Base-by-base conservation (phyloP, 2,888 invertebrate genomes). In the Saturnia pavonia region DNA sequence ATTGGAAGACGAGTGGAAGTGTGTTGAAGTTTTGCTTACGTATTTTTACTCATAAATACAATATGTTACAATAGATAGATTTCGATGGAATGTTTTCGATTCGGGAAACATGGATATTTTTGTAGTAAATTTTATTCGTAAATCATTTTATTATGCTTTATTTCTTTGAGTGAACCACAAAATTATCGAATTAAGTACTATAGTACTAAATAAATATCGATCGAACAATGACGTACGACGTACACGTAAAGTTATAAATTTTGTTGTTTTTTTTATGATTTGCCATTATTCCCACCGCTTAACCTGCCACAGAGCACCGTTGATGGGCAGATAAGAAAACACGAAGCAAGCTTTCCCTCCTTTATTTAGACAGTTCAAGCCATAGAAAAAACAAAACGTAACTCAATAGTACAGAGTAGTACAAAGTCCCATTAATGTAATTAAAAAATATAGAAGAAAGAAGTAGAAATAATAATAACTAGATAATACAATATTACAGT, bases 301-400 rank as follows among this genome's bases (percentile, higher is more conserved):
- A 73, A 73, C 79, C 79, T 74, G 75, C 77, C 85, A 83, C 84
- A 76, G 72, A 85, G 87, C 90, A 91, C 89, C 74, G 73, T 82
- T 74, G 74, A 75, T 78, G 34, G 68, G 74, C 78, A 79, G 75
- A 77, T 70, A 74, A 67, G n/a, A 75, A 76, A 78, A 76, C 73
- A 76, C 73, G 71, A 72, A 82, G 79, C 85, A 83, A 85, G 86
- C 86, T 86, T 87, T 43, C 14, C 74, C 72, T 22, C 76, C 75
- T 77, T 75, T 75, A 40, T 76, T 74, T 76, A 74, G 73, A 73
- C 71, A 72, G 27, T 70, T 69, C 71, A 63, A 48, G 67, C 42
- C 25, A 60, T 60, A 60, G 57, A 14, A 27, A 74, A 73, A 75
- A 66, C 9, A 67, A 67, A 66, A 42, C 42, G 54, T 66, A 68